These are phyloP conservation scores for Mus pahari DNA, from an alignment of 2,113 vertebrate genomes.

Conservation along the genomic window DNA sequence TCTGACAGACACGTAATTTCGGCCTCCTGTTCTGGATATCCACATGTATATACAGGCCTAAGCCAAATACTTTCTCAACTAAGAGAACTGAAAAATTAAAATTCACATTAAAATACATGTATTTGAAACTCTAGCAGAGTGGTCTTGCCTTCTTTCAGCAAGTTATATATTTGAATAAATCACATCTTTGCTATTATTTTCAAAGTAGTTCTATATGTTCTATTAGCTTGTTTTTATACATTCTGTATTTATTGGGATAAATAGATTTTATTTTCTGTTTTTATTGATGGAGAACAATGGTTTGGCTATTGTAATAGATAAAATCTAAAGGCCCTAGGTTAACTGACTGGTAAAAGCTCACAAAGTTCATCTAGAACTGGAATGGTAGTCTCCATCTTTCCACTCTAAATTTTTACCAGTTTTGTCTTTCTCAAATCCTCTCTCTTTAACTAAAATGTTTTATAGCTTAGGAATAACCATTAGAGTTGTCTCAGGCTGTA, in stretches of 20 bases:
- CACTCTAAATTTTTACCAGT: constrained; percentile 30
- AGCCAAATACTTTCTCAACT: constrained; percentile 18
- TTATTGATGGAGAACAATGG: background rate
- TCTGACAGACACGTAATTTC: background rate
- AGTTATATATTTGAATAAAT: constrained; percentile 4
- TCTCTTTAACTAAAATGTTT: constrained; percentile 4
- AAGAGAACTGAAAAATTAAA: background rate
- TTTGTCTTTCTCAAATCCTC: background rate
- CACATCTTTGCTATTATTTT: background rate
- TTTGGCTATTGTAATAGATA: background rate
- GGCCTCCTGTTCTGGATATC: background rate
- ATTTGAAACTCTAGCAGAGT: background rate
- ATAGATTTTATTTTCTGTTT: constrained; percentile 9
- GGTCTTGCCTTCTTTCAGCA: background rate
- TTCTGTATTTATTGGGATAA: background rate
- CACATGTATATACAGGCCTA: background rate
- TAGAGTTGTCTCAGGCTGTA: background rate
- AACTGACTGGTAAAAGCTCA: background rate
- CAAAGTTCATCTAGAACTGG: background rate
- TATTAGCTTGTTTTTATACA: constrained; percentile 7
- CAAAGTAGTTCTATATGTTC: background rate
- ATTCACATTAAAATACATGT: background rate
- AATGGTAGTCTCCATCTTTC: constrained; percentile 19
- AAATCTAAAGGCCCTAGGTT: background rate
- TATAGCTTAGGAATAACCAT: background rate